Evolutionary conservation across 37 sponge, comb jelly and placozoan species (phyloP).

Genomic region (Spongia lamella): DNA sequence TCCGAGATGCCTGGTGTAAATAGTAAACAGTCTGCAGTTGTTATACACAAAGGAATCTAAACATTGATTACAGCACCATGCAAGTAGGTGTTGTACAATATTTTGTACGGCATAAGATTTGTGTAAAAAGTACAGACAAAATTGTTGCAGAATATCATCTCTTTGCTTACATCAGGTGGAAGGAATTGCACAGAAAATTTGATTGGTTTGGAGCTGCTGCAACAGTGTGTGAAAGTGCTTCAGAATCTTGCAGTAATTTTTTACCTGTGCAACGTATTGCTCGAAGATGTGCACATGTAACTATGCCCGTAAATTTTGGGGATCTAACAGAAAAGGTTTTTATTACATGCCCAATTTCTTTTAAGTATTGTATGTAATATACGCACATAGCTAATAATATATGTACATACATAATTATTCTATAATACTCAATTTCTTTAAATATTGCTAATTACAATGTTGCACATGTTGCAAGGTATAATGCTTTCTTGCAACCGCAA

Average conservation of each 20-base stretch:
- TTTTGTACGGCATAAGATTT: constrained; percentile 21
- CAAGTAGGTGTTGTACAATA: constrained; percentile 33
- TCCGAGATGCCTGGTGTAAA: constrained; percentile 8
- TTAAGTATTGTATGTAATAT: constrained; percentile 23
- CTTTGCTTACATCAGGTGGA: constrained; percentile 44
- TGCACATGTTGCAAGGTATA: too few species aligned
- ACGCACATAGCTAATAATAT: too few species aligned
- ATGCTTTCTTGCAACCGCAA: too few species aligned
- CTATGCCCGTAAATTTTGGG: constrained; percentile 1
- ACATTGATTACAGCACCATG: constrained; percentile 3
- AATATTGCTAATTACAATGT: too few species aligned
- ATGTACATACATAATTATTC: too few species aligned
- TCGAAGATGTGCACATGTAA: constrained; percentile 24
- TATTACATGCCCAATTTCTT: constrained; percentile 33
- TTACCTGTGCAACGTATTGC: constrained; percentile 53
- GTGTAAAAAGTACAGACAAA: not conserved
- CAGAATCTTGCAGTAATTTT: constrained; percentile 36
- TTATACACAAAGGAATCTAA: constrained; percentile 26
- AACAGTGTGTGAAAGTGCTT: too few species aligned
- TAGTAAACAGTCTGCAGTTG: constrained; percentile 25
- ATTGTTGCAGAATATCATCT: constrained; percentile 1
- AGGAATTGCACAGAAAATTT: constrained; percentile 6
- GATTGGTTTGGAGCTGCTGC: constrained; percentile 38
- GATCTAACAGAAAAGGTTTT: constrained; percentile 19
- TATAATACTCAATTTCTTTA: too few species aligned